Evolutionary conservation across 2,888 invertebrate genomes (phyloP).

Genomic region (Monochamus alternatus): DNA sequence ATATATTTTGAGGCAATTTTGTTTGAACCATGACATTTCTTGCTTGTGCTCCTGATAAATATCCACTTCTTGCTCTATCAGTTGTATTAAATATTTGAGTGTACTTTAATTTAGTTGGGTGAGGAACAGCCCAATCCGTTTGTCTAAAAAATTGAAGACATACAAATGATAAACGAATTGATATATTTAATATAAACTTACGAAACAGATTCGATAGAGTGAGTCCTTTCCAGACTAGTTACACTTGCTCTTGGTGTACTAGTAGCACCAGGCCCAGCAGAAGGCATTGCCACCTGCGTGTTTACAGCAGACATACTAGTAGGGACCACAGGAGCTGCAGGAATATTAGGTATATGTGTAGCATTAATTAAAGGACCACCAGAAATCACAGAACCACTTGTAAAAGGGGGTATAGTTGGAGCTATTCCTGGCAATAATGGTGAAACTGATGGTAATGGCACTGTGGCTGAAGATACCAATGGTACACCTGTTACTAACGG

Average conservation of each 20-base stretch:
- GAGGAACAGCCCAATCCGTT: constrained; percentile 91
- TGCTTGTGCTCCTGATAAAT: constrained; percentile 92
- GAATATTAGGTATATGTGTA: constrained; percentile 33
- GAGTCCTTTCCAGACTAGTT: constrained; percentile 68
- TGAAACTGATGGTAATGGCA: constrained; percentile 19
- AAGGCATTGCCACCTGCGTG: constrained; percentile 24
- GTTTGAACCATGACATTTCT: constrained; percentile 94
- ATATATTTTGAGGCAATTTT: constrained; percentile 87
- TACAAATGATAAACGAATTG: not conserved
- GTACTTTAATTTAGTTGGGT: constrained; percentile 88
- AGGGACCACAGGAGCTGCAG: constrained; percentile 30
- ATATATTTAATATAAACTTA: constrained; percentile 59
- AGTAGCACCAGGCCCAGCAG: constrained; percentile 63
- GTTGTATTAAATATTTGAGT: constrained; percentile 95
- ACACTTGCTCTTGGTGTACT: constrained; percentile 69
- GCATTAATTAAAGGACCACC: constrained; percentile 60
- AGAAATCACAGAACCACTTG: constrained; percentile 59
- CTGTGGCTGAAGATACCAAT: constrained; percentile 34
- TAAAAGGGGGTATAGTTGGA: constrained; percentile 57
- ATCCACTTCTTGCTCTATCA: constrained; percentile 90
- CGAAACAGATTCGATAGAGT: constrained; percentile 69
- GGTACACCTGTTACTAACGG: constrained; percentile 36
- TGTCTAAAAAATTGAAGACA: constrained; percentile 63
- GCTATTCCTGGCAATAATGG: constrained; percentile 42
- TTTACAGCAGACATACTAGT: constrained; percentile 44